Percentiles rank a stretch among this genome's conserved stretches.
phyloP scores from a whole-genome alignment of 1,140 invertebrate genomes.

The Trypoxylus dichotomus region DNA sequence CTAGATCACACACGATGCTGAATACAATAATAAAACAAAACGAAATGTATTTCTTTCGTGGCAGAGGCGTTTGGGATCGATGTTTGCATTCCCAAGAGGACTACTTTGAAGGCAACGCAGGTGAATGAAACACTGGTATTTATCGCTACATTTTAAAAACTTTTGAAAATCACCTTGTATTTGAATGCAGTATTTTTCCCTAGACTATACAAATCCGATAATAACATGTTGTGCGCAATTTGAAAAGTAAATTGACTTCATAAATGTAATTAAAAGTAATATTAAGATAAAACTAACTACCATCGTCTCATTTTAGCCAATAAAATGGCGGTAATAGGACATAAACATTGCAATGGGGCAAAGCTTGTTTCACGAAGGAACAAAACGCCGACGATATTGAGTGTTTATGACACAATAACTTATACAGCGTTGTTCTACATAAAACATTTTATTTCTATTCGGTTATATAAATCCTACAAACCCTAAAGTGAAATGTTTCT shows the following conservation, averaged over 20 bases:
- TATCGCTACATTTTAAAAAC: no score
- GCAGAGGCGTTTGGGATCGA: no score
- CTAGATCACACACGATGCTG: no score
- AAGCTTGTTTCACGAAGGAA: constrained; percentile 8
- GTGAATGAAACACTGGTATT: no score
- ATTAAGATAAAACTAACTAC: not conserved
- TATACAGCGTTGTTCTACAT: constrained; percentile 20
- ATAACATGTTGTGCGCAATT: not conserved
- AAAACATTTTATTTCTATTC: constrained; percentile 11
- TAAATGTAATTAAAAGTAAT: constrained; percentile 19
- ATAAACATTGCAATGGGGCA: not conserved
- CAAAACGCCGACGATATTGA: constrained; percentile 10
- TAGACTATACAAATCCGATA: no score
- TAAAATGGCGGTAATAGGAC: constrained; percentile 4
- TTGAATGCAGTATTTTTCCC: no score
- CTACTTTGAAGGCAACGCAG: no score
- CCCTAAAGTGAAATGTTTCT: constrained; percentile 18
- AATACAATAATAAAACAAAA: no score
- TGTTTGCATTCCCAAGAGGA: no score
- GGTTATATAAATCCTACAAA: constrained; percentile 1
- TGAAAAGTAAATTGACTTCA: constrained; percentile 1
- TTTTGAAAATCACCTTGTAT: no score
- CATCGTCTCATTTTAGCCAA: not conserved
- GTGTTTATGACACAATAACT: constrained; percentile 20
- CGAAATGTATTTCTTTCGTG: no score